Evolutionary conservation across 2,797 vertebrate species (phyloP), one percentile per base, ranked within the genome.

Genomic region (Emydoidea blandingii): DNA sequence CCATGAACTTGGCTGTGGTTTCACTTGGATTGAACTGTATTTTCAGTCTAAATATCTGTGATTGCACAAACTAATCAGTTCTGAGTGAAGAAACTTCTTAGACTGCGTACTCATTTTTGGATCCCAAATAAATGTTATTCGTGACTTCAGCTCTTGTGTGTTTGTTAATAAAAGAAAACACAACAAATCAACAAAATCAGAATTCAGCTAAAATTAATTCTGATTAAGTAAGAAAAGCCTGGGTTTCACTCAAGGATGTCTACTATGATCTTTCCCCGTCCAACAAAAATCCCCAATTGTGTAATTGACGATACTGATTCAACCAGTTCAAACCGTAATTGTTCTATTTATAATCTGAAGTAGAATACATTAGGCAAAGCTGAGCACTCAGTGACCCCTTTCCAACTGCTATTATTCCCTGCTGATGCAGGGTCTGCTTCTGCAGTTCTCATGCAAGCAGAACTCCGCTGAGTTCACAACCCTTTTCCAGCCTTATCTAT

Each of bases 371-470:
- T 14, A 85, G 78, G 79, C 53, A 57, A 90, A 88, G 23, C 54
- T 86, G 83, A 96, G 89, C 57, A 95, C 54, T 80, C 54, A 65
- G 47, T 6, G 34, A 91, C 16, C 7, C 41, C 68, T 91, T 91
- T 86, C 21, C 90, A 88, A 80, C 3, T 53, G 31, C 31, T 54
- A 52, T 41, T 82, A 41, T 16, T 50, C 50, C 79, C 76, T 89
- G n/a, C 54, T 87, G 16, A 49, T 84, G 50, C 12, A 37, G 31
- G 21, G 8, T 49, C 81, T 89, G 41, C 27, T 93, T 12, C 52
- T 92, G 52, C 21, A 89, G 37, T 85, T 49, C 29, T 31, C 27
- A n/a, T 2, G 41, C n/a, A 91, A 23, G 29, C 34, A 10, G 76
- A 89, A 57, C 82, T 85, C 86, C 5, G 37, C 44, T 93, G 84